Evolutionary conservation across 1,140 invertebrate genomes (phyloP), one percentile per base, ranked within the genome.

Genomic region (Eubasilissa regina): DNA sequence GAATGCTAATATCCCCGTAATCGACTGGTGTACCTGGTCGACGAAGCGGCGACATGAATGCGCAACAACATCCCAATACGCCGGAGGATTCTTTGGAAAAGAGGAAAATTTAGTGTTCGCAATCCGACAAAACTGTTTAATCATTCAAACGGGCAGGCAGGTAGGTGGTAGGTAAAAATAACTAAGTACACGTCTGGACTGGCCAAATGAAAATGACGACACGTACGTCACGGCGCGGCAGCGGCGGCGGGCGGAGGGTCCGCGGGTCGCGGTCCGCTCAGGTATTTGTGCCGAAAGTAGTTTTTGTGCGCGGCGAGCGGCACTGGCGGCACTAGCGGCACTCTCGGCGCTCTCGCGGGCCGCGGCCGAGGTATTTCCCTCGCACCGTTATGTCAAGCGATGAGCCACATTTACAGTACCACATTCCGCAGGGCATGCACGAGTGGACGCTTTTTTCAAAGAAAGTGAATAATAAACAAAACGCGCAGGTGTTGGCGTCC

Each of bases 391-490:
- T 74, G 70, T 70, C 66, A 70, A 70, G 19, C 47, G 66, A 70
- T 44, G 70, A 74, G 70, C 70, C 53, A 55, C 70, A 74, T 74
- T 74, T 56, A 56, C 70, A 35, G 70, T 55, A 47, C 70, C 51
- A 25, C 70, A 74, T 74, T 74, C 70, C 70, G 43, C 48, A 13
- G 51, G 25, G 21, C 53, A 74, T 74, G 55, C 55, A 43, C 44
- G 53, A 56, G 70, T 11, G 70, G 56, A 74, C 43, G 53, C 53
- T 74, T 56, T 74, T 70, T 74, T 43, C 25, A 17, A 74, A 56
- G 70, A 74, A 74, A 74, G 70, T 74, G 70, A 74, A 56, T 56
- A 73, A 73, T 73, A 25, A 73, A 56, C 21, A 8, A 21, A 53
- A 4, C 47, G 21, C 68, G 19, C n/a, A 43, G 35, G 12, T 44